A percentile compares a stretch with the other conserved stretches of the same genome.
Conservation (phyloP, 2,797 vertebrate species). For the Pipistrellus pygmaeus region DNA sequence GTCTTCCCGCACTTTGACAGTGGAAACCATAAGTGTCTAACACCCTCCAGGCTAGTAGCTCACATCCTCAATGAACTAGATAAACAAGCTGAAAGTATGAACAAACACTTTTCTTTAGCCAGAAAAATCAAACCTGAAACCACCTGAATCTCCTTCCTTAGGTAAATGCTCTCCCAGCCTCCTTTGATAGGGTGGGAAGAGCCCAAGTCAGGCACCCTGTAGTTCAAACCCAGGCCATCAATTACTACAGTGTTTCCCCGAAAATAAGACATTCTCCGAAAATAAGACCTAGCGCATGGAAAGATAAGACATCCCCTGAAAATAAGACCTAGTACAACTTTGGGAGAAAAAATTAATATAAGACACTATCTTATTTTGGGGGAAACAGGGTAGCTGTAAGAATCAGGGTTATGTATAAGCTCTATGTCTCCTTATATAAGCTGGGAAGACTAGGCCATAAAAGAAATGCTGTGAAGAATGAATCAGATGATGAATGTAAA, state of each 20-base stretch:
- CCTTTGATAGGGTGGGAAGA: background rate
- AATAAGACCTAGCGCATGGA: too few relatives aligned
- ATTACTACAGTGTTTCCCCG: background rate
- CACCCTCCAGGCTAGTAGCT: background rate
- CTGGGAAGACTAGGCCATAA: background rate
- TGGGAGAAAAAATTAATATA: too few relatives aligned
- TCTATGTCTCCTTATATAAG: background rate
- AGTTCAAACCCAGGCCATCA: background rate
- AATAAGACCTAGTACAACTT: too few relatives aligned
- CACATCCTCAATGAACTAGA: background rate
- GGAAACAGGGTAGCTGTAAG: background rate
- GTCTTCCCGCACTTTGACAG: background rate
- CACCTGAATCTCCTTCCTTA: background rate
- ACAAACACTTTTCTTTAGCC: background rate
- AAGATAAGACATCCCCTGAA: too few relatives aligned
- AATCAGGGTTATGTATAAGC: background rate
- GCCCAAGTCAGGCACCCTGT: background rate
- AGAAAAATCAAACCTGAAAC: background rate
- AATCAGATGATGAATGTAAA: background rate
- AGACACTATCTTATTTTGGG: too few relatives aligned
- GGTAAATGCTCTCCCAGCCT: background rate
- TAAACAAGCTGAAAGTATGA: background rate
- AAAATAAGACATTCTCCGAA: too few relatives aligned
- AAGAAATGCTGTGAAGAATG: background rate
- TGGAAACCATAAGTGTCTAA: background rate